phyloP scores from a whole-genome alignment of 2,888 invertebrate genomes.

The Drosophila ezoana region DNA sequence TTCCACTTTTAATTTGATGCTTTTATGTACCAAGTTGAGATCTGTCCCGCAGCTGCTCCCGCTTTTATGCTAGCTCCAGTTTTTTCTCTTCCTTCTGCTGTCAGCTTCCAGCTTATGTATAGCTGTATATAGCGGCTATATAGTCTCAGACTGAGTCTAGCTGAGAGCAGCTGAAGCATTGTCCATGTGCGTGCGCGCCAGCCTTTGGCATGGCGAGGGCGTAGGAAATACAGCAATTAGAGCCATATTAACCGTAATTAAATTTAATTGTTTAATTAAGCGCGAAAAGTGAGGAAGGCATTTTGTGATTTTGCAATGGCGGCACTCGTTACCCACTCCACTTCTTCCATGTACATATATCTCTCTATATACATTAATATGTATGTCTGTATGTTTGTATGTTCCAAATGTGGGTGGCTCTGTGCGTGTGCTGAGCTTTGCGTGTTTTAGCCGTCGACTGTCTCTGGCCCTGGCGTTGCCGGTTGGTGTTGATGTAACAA shows the following conservation, averaged over 20 bases:
- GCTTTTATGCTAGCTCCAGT: conserved; percentile 6
- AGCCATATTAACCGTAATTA: conserved; percentile 85
- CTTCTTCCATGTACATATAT: conserved; percentile 27
- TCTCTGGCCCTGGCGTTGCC: conserved; percentile 21
- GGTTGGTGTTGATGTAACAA: conserved; percentile 73
- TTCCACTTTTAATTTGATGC: conserved; percentile 79
- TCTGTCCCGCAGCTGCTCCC: conserved; percentile 15
- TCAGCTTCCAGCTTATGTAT: conserved; percentile 24
- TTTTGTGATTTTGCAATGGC: conserved; percentile 77
- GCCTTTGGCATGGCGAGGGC: conserved; percentile 55
- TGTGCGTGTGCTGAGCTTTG: conserved; percentile 65
- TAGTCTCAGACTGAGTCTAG: conserved; percentile 26
- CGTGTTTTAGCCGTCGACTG: conserved; percentile 57
- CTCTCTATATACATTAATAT: conserved; percentile 14
- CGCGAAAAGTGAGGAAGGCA: conserved; percentile 81
- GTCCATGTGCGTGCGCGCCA: conserved; percentile 66
- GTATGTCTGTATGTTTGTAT: conserved; percentile 9
- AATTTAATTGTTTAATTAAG: conserved; percentile 85
- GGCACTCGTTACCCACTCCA: conserved; percentile 24
- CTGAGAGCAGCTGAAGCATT: conserved; percentile 39
- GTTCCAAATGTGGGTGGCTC: conserved; percentile 42
- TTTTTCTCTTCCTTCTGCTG: conserved; percentile 4
- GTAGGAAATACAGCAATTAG: conserved; percentile 85
- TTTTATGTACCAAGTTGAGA: conserved; percentile 63
- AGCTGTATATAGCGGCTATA: conserved; percentile 16